Percentiles rank a stretch among this genome's conserved stretches.
phyloP scores from a whole-genome alignment of 2,113 vertebrate genomes.

The Antechinus flavipes region DNA sequence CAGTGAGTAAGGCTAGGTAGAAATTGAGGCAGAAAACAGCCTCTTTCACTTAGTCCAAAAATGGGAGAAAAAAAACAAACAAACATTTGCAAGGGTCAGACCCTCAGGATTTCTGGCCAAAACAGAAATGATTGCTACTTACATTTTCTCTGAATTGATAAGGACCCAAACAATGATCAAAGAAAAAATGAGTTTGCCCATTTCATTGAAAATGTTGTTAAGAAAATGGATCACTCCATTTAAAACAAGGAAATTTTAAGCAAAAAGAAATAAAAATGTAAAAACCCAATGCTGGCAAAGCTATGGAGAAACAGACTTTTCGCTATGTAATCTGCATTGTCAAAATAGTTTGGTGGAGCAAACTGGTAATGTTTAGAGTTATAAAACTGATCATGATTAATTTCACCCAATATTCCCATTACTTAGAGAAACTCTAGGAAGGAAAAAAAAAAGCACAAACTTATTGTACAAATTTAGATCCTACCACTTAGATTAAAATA shows the following conservation, averaged over 20 bases:
- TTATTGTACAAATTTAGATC: background rate
- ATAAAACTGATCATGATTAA: background rate
- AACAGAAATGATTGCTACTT: too few relatives aligned
- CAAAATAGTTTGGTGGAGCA: background rate
- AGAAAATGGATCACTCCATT: constrained; percentile 33
- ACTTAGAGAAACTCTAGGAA: background rate
- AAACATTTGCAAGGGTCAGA: too few relatives aligned
- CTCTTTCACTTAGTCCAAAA: too few relatives aligned
- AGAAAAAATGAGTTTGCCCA: background rate
- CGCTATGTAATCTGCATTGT: background rate
- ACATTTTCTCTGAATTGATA: too few relatives aligned
- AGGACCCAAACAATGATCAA: background rate
- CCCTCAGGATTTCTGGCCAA: too few relatives aligned
- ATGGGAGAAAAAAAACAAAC: too few relatives aligned
- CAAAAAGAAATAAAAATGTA: background rate
- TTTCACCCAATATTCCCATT: background rate
- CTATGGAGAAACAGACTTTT: background rate
- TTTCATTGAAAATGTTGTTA: constrained; percentile 13
- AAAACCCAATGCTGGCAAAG: background rate
- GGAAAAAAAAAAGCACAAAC: background rate
- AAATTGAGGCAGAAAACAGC: too few relatives aligned
- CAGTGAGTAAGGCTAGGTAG: too few relatives aligned
- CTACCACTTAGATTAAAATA: background rate
- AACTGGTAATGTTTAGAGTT: background rate
- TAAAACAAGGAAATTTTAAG: background rate